Percentiles rank a stretch among this genome's conserved stretches.
Evolutionary conservation across 2,113 vertebrate genomes (phyloP).

Genomic region (Agapornis roseicollis): DNA sequence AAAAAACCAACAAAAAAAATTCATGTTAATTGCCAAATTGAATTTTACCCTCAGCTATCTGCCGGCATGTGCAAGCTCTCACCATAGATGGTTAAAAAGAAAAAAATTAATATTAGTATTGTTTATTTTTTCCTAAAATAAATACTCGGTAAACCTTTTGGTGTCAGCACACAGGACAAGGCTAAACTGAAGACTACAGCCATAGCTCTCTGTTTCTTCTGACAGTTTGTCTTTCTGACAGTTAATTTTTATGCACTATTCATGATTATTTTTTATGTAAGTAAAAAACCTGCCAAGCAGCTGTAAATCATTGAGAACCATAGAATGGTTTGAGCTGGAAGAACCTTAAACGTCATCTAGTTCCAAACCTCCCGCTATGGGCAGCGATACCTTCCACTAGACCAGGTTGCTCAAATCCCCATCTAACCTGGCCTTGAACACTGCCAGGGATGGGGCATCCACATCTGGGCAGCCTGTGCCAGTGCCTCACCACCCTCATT

Average conservation of each 20-base stretch:
- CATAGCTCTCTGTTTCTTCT: not conserved
- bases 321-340: not conserved
- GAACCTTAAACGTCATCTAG: no score
- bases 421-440: not conserved
- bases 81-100: not conserved
- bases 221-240: no score
- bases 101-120: not conserved
- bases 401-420: not conserved
- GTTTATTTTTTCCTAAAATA: not conserved
- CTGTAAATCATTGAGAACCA: not conserved
- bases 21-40: not conserved
- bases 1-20: not conserved
- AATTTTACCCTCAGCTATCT: not conserved
- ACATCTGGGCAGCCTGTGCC: not conserved
- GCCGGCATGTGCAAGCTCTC: not conserved
- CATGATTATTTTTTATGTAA: not conserved
- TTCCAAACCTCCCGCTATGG: rapidly evolving
- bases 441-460: not conserved
- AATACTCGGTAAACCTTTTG: not conserved
- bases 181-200: not conserved
- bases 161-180: not conserved
- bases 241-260: not conserved
- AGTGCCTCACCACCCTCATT: not conserved
- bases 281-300: not conserved
- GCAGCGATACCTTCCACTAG: not conserved